A percentile compares a stretch with the other conserved stretches of the same genome.
Evolutionary conservation across 2,888 invertebrate genomes (phyloP).

Genomic region (Lapara coniferarum): DNA sequence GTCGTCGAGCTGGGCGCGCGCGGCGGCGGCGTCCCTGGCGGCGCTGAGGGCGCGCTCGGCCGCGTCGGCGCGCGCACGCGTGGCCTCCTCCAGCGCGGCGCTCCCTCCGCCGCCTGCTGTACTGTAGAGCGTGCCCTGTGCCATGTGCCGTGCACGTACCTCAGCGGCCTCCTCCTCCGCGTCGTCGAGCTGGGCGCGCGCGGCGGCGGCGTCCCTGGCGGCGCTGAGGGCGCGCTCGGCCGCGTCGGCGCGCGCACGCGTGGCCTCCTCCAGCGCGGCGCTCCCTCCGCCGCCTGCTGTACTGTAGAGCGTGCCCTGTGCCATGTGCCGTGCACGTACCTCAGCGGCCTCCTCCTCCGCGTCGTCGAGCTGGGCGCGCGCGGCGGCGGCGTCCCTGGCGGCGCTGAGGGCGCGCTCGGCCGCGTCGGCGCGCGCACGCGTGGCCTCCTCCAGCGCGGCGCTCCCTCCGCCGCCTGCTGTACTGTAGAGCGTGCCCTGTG

Average conservation of each 20-base stretch:
- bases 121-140: too few relatives aligned
- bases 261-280: slow-evolving; percentile 92
- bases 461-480: slow-evolving; percentile 88
- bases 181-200: slow-evolving; percentile 94
- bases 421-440: slow-evolving; percentile 88
- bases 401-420: slow-evolving; percentile 88
- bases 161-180: slow-evolving; percentile 94
- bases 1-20: slow-evolving; percentile 94
- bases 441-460: slow-evolving; percentile 92
- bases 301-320: too few relatives aligned
- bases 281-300: slow-evolving; percentile 88
- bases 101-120: slow-evolving; percentile 88
- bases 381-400: slow-evolving; percentile 90
- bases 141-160: slow-evolving; percentile 35
- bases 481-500: too few relatives aligned
- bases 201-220: slow-evolving; percentile 90
- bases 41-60: slow-evolving; percentile 88
- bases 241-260: slow-evolving; percentile 88
- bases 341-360: slow-evolving; percentile 94
- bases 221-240: slow-evolving; percentile 88
- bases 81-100: slow-evolving; percentile 92
- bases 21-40: slow-evolving; percentile 90
- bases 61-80: slow-evolving; percentile 88
- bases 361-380: slow-evolving; percentile 94
- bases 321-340: slow-evolving; percentile 35